Percentiles rank a stretch among this genome's conserved stretches.
phyloP scores from a whole-genome alignment of 2,113 vertebrate genomes.

The Pelusios castaneus region DNA sequence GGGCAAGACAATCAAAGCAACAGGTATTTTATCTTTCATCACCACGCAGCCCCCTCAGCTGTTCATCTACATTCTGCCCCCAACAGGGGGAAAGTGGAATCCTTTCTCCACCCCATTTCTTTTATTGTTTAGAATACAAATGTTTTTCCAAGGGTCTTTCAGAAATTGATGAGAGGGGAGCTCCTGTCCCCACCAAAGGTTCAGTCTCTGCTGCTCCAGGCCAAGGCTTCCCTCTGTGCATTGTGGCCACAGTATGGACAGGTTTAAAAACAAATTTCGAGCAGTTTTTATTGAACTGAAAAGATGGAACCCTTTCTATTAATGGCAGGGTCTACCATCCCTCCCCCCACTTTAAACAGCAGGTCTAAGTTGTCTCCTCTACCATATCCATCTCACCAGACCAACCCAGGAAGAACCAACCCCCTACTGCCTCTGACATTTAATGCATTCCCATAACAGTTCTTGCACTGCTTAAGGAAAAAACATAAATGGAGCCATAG shows the following conservation, averaged over 20 bases:
- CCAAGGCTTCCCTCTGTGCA: background rate
- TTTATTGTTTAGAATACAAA: background rate
- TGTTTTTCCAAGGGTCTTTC: background rate
- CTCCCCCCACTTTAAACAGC: background rate
- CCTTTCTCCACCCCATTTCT: background rate
- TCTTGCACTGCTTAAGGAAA: background rate
- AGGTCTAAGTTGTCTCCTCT: background rate
- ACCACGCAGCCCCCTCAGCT: background rate
- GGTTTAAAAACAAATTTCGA: rapidly evolving
- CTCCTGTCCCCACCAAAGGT: background rate
- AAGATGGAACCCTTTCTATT: background rate
- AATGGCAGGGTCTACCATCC: background rate
- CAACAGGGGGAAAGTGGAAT: background rate
- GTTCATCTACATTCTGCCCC: background rate
- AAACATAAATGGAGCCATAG: background rate
- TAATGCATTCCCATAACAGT: background rate
- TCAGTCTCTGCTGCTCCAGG: background rate
- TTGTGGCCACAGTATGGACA: too few species aligned
- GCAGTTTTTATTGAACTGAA: background rate
- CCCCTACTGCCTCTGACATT: background rate
- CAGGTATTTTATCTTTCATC: background rate
- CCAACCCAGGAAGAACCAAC: background rate
- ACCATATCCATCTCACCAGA: background rate
- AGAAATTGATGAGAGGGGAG: background rate
- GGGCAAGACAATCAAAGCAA: background rate